Base-by-base conservation (phyloP, 2,113 vertebrate genomes). In the Eurystomus gularis region DNA sequence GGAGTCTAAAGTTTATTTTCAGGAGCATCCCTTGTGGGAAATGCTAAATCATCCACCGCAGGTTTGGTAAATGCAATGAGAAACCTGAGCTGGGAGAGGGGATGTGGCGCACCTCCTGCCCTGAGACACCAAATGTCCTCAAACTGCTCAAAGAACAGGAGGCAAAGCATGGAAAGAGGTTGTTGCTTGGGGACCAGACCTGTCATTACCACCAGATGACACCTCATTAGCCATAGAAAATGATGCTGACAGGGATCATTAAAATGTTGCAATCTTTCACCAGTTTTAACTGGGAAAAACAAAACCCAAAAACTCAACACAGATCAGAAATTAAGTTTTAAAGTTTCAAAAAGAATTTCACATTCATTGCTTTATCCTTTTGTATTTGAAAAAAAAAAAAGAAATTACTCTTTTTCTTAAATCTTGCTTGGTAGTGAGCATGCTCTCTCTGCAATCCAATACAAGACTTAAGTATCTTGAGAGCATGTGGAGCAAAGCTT, bases 161-260 rank as follows among this genome's bases (percentile, higher is more conserved):
- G 31, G 44, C 26, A 57, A 46, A 35, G 46, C 28, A 25, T 1
- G 19, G 72, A 76, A 81, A 69, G 5, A 70, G 55, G 77, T 24
- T 57, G 44, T 24, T 90, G 82, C 82, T 48, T 23, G n/a, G 70
- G 70, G 88, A 61, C 39, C 3, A 5, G 62, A 57, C 85, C 82
- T 12, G 0, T 58, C 88, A 44, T 92, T 92, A 88, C 72, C 86
- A 65, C 17, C 79, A 37, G 39, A 15, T 49, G 82, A 88, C 82
- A 90, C 17, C 54, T 65, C 90, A 57, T 94, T 90, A 96, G 75
- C 88, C 68, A 79, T 5, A 88, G 54, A 82, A 90, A 95, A 79
- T 28, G n/a, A 90, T 79, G 83, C 21, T 26, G 61, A 51, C 40
- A 55, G 57, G n/a, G 78, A 87, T 72, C 78, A 31, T 92, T 64